phyloP scores from a whole-genome alignment of 1,140 invertebrate species.

The Drosophila kikkawai region DNA sequence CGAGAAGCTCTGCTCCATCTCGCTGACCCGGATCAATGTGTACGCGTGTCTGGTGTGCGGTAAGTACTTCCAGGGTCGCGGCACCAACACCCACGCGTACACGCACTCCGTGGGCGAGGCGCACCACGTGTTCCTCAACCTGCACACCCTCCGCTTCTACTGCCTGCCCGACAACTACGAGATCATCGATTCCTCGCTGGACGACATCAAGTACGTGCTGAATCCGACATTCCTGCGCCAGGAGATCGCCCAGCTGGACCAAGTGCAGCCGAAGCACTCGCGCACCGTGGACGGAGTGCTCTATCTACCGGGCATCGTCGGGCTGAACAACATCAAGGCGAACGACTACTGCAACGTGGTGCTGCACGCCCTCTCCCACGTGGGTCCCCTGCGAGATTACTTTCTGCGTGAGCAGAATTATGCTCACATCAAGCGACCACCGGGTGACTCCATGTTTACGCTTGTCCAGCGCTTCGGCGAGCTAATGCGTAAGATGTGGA shows the following conservation, averaged over 20 bases:
- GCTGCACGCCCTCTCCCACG: slow-evolving; percentile 97
- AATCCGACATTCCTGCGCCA: slow-evolving; percentile 97
- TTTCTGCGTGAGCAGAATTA: slow-evolving; percentile 98
- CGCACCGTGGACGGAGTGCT: slow-evolving; percentile 97
- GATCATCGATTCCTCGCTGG: slow-evolving; percentile 99
- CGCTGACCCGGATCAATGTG: slow-evolving; percentile 98
- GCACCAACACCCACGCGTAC: slow-evolving; percentile 99
- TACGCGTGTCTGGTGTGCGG: slow-evolving; percentile 99
- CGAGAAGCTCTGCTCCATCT: slow-evolving; percentile 99
- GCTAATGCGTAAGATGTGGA: slow-evolving; percentile 99
- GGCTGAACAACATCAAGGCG: slow-evolving; percentile 99
- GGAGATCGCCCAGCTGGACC: slow-evolving; percentile 92
- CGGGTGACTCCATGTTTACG: slow-evolving; percentile 96
- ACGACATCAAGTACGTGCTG: slow-evolving; percentile 99
- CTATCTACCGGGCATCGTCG: slow-evolving; percentile 98
- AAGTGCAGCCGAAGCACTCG: slow-evolving; percentile 92
- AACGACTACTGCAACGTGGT: slow-evolving; percentile 99
- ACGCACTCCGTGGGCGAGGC: slow-evolving; percentile 98
- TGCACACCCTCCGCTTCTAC: slow-evolving; percentile 99
- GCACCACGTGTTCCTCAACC: slow-evolving; percentile 99
- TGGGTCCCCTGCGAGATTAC: slow-evolving; percentile 96
- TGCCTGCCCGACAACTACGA: slow-evolving; percentile 99
- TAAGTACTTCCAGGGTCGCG: slow-evolving; percentile 99
- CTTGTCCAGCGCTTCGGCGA: slow-evolving; percentile 99
- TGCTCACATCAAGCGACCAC: slow-evolving; percentile 93